phyloP scores from a whole-genome alignment of 2,113 vertebrate genomes.

The Charina bottae region DNA sequence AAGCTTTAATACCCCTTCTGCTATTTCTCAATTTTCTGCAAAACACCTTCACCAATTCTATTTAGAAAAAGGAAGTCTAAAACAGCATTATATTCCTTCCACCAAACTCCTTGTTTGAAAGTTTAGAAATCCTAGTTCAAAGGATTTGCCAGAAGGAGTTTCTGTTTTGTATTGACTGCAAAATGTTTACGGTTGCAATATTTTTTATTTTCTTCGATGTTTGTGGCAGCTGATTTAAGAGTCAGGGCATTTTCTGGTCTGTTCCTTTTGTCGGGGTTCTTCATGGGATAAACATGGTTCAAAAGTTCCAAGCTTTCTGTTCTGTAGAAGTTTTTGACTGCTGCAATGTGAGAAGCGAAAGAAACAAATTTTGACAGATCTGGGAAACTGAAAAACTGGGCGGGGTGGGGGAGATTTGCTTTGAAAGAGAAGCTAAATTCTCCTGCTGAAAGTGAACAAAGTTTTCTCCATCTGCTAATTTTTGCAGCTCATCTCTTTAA shows the following conservation, averaged over 20 bases:
- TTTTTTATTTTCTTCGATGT: background rate
- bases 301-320: background rate
- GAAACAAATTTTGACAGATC: background rate
- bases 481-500: background rate
- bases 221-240: too few relatives aligned
- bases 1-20: background rate
- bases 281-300: background rate
- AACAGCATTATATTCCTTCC: background rate
- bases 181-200: background rate
- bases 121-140: background rate
- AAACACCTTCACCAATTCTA: background rate
- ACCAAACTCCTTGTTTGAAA: background rate
- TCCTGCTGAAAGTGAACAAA: background rate
- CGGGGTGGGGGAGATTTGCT: background rate
- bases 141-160: background rate
- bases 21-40: background rate
- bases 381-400: background rate
- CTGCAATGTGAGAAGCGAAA: background rate
- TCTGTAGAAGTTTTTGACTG: too few relatives aligned
- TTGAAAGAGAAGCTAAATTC: background rate
- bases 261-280: background rate
- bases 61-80: background rate
- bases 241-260: background rate
- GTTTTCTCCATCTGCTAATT: background rate
- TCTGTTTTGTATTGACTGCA: background rate